Evolutionary conservation across 2,888 invertebrate species (phyloP).

Genomic region (Sipunculus nudus): DNA sequence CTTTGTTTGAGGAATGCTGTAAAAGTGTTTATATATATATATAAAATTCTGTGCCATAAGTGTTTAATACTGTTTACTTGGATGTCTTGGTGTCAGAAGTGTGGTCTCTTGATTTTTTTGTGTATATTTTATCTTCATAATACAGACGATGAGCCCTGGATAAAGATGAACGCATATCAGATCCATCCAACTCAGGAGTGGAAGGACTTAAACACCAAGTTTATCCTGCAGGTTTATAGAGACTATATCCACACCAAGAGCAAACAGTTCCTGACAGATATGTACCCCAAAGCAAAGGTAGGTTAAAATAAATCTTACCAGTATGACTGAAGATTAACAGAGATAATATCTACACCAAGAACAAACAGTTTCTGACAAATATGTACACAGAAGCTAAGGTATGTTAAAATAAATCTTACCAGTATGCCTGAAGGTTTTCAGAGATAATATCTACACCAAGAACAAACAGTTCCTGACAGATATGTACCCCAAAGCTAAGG

Average conservation of each 20-base stretch:
- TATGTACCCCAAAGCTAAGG: slow-evolving; percentile 72
- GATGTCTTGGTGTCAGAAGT: no score
- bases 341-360: slow-evolving; percentile 77
- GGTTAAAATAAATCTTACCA: no score
- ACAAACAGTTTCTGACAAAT: slow-evolving; percentile 70
- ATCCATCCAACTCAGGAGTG: slow-evolving; percentile 92
- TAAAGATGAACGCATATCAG: slow-evolving; percentile 84
- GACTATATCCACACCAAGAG: slow-evolving; percentile 78
- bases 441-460: slow-evolving; percentile 78
- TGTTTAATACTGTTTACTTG: no score
- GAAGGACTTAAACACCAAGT: slow-evolving; percentile 93
- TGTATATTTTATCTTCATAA: no score
- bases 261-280: slow-evolving; percentile 69
- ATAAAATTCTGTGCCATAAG: no score
- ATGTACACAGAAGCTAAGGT: slow-evolving; percentile 72
- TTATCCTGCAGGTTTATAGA: slow-evolving; percentile 83
- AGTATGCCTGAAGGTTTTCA: slow-evolving; percentile 81
- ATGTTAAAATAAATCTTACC: no score
- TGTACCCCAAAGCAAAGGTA: slow-evolving; percentile 71
- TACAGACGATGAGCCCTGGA: slow-evolving; percentile 76
- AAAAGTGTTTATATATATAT: no score
- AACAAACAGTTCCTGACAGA: slow-evolving; percentile 70
- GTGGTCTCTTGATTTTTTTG: no score
- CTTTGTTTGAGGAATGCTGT: no score
- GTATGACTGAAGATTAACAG: slow-evolving; percentile 83